These are phyloP conservation scores for Crossaster papposus DNA, from an alignment of 53 echinoderm and acorn worm species.

Conservation along the genomic window DNA sequence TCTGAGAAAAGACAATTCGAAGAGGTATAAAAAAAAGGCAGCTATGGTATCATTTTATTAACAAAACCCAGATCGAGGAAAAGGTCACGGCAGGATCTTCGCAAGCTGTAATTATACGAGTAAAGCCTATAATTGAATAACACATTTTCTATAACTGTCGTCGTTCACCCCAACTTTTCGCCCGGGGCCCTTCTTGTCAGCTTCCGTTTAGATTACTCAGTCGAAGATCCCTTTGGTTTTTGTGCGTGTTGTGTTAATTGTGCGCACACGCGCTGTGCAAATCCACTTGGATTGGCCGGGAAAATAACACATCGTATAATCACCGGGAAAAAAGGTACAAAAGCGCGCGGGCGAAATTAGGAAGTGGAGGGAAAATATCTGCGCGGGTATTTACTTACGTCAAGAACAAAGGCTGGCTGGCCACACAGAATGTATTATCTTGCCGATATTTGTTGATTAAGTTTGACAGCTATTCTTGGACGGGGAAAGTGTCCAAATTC, in stretches of 20 bases:
- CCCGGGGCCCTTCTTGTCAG: constrained; percentile 25
- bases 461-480: constrained; percentile 40
- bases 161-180: neutral
- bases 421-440: constrained; percentile 13
- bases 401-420: constrained; percentile 26
- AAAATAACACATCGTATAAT: constrained; percentile 51
- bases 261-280: constrained; percentile 50
- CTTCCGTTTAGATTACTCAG: constrained; percentile 8
- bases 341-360: constrained; percentile 28
- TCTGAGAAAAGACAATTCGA: neutral
- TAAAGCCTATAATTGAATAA: constrained; percentile 14
- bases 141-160: constrained; percentile 6
- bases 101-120: constrained; percentile 34
- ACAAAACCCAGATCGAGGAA: constrained; percentile 20
- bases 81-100: neutral
- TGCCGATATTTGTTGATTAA: constrained; percentile 35
- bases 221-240: constrained; percentile 8
- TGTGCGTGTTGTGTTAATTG: constrained; percentile 60
- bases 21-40: neutral
- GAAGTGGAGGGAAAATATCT: neutral
- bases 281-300: constrained; percentile 34
- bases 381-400: constrained; percentile 24
- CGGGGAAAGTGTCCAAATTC: neutral
- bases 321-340: constrained; percentile 32
- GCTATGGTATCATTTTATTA: constrained; percentile 21